Conservation (phyloP, 2,797 vertebrate genomes). For the Squalus acanthias region DNA sequence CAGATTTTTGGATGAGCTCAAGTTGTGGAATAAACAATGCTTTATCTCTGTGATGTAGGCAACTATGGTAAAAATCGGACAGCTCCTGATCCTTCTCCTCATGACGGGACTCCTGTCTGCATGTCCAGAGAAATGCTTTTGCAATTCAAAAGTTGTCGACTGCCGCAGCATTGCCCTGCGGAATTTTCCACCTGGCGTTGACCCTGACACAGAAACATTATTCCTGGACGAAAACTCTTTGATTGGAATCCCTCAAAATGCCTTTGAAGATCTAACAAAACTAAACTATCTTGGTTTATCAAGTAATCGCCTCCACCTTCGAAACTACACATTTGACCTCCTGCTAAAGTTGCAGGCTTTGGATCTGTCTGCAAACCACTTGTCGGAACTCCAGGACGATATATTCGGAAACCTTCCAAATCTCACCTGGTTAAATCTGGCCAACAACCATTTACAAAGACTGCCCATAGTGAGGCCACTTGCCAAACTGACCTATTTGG, state of each 20-base stretch:
- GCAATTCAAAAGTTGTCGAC: background rate
- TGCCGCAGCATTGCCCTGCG: background rate
- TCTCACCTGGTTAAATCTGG: conserved; percentile 14
- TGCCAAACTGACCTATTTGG: background rate
- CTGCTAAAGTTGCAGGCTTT: background rate
- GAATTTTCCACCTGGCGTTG: background rate
- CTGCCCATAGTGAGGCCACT: background rate
- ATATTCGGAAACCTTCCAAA: conserved; percentile 1
- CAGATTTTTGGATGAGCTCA: too few species aligned
- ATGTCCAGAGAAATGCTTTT: conserved; percentile 13
- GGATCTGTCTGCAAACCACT: background rate
- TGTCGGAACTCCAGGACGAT: background rate
- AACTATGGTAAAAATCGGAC: background rate
- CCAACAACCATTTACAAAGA: background rate
- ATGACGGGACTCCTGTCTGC: background rate
- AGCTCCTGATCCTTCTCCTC: background rate
- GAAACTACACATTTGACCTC: background rate
- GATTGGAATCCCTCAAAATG: background rate
- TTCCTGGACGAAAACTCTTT: background rate
- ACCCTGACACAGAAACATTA: background rate
- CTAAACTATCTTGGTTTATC: conserved; percentile 27
- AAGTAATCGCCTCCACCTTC: background rate
- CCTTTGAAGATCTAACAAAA: background rate
- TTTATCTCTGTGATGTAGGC: background rate
- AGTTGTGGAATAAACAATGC: background rate